Base-by-base conservation (phyloP, 2,888 invertebrate species). In the Sarcophaga variegata region DNA sequence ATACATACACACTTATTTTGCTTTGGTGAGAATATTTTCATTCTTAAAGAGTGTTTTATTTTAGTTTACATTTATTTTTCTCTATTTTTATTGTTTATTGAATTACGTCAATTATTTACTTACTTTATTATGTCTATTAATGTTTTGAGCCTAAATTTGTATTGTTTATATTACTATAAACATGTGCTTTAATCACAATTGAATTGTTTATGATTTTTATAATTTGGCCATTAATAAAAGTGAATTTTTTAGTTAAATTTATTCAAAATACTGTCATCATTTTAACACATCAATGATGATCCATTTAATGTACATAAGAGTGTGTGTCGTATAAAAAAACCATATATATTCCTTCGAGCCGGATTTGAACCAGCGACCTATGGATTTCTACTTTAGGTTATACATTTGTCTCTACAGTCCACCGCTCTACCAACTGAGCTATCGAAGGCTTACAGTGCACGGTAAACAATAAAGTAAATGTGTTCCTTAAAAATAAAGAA, bases 381-480 rank as follows among this genome's bases (percentile, higher is more conserved):
- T 91, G 91, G 91, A 91, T 91, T 60, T 85, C 88, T 85, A 82
- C n/a, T 54, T 54, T 14, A 14, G 37, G 37, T 37, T 37, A 37
- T 37, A 37, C 37, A 8, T 37, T 37, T 37, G 2, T 37, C 54
- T 54, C 91, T 91, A 91, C 91, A 91, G 91, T 91, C 91, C 91
- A 91, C 91, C 91, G 91, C 91, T 91, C 91, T 91, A 91, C 91
- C 91, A 91, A 91, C 91, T 91, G 91, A 91, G 91, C 91, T 91
- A 91, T 91, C 91, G 91, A 91, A 91, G 91, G 91, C 47, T 62
- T 62, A 37, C 8, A 37, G 37, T 37, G 37, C 10, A 2, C 10
- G 37, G 2, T 37, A 37, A 37, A 37, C 10, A 2, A 37, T 37
- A 8, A 37, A 10, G 2, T 10, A 37, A 37, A 37, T 37, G 37